Evolutionary conservation across 2,888 invertebrate genomes (phyloP).

Genomic region (Cryptocephalus moraei): DNA sequence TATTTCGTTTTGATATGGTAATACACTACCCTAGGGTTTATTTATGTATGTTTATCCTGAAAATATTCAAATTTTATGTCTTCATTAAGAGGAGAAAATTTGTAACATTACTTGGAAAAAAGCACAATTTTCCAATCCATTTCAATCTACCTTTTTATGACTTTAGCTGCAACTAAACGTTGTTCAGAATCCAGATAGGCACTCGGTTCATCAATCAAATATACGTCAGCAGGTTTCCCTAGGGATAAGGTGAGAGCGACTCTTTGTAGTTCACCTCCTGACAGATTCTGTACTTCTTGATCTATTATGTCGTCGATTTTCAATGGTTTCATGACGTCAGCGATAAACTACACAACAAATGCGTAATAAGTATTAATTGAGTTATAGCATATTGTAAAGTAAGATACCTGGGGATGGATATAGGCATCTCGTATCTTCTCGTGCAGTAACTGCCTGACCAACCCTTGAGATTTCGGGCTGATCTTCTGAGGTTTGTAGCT

Average conservation of each 20-base stretch:
- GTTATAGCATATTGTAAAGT: too few relatives aligned
- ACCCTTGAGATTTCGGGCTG: conserved; percentile 91
- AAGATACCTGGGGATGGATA: conserved; percentile 80
- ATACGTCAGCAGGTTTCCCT: conserved; percentile 98
- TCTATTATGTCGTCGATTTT: conserved; percentile 96
- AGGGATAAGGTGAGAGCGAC: conserved; percentile 93
- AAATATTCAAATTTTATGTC: too few relatives aligned
- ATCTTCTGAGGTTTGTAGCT: conserved; percentile 99
- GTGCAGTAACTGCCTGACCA: conserved; percentile 85
- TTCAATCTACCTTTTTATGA: conserved; percentile 75
- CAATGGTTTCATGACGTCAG: conserved; percentile 97
- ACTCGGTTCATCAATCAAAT: conserved; percentile 97
- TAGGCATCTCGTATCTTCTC: conserved; percentile 97
- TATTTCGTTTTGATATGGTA: too few relatives aligned
- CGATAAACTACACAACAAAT: conserved; percentile 65
- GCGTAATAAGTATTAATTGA: conserved; percentile 1
- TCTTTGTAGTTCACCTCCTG: conserved; percentile 98
- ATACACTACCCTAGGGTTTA: too few relatives aligned
- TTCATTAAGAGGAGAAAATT: too few relatives aligned
- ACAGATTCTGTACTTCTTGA: conserved; percentile 95
- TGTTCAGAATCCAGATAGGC: conserved; percentile 99
- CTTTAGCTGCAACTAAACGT: conserved; percentile 98
- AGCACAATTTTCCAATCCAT: too few relatives aligned
- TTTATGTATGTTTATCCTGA: too few relatives aligned
- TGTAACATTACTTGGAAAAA: too few relatives aligned